These are phyloP conservation scores for Hippasteria phrygiana DNA, from an alignment of 53 echinoderm and acorn worm genomes.

Conservation along the genomic window DNA sequence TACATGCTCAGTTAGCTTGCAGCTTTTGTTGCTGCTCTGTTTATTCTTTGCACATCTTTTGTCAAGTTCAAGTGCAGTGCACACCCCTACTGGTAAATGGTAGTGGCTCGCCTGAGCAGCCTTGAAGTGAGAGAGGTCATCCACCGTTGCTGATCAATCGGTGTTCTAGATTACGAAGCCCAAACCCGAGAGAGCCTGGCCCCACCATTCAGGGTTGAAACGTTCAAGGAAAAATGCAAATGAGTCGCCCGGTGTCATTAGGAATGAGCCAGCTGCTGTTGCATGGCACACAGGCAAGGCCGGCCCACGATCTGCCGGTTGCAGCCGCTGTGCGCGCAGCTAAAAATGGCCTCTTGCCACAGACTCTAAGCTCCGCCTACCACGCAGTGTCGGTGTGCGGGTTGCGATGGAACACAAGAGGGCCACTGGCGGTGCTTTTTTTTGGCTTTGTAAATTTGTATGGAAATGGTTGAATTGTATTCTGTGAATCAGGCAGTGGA, in stretches of 20 bases:
- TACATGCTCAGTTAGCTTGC: conserved; percentile 10
- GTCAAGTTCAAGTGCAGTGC: conserved; percentile 54
- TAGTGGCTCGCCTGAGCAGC: neutral
- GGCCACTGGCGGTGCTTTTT: neutral
- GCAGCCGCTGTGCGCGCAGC: neutral
- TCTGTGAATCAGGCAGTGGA: conserved; percentile 30
- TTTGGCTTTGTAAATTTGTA: neutral
- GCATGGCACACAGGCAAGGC: neutral
- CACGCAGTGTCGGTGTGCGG: neutral
- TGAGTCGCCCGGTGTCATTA: conserved; percentile 12
- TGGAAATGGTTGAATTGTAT: neutral
- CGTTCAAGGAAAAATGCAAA: conserved; percentile 70
- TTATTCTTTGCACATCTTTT: conserved; percentile 28
- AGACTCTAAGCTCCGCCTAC: neutral
- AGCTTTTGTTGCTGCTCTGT: conserved; percentile 10
- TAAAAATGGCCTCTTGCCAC: neutral
- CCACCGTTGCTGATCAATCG: conserved; percentile 54
- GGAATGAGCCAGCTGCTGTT: neutral
- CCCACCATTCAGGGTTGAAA: conserved; percentile 62
- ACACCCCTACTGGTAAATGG: conserved; percentile 49
- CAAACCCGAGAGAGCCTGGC: neutral
- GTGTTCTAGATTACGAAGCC: conserved; percentile 59
- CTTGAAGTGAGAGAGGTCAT: conserved; percentile 35
- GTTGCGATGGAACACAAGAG: conserved; percentile 1
- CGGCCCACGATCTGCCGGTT: neutral